These are phyloP conservation scores for Crocuta crocuta DNA, from an alignment of 2,113 vertebrate genomes.

Conservation along the genomic window DNA sequence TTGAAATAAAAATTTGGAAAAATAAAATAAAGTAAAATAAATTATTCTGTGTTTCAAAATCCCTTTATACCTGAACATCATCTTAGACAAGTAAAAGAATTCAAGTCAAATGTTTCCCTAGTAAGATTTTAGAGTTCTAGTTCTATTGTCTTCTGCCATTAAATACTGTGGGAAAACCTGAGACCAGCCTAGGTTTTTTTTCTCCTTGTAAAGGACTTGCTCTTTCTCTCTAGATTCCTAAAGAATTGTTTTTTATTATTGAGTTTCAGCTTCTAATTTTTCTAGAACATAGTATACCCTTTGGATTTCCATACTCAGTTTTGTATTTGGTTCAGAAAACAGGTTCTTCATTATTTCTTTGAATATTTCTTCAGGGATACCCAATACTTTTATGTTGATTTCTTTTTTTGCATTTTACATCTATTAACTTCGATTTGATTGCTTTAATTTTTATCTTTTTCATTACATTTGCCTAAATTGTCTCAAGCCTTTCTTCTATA, in stretches of 20 bases:
- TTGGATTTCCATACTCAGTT: background rate
- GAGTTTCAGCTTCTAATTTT: background rate
- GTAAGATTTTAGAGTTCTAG: background rate
- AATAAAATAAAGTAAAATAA: background rate
- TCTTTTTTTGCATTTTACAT: background rate
- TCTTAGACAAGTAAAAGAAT: background rate
- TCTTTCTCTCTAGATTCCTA: background rate
- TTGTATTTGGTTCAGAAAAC: constrained; percentile 4
- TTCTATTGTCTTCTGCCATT: background rate
- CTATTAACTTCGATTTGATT: background rate
- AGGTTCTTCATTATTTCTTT: background rate
- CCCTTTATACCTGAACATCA: background rate
- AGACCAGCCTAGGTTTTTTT: background rate
- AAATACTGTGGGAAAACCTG: background rate
- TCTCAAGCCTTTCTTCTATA: background rate
- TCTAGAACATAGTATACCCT: background rate
- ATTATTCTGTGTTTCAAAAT: background rate
- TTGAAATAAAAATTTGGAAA: too few relatives aligned
- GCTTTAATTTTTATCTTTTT: constrained; percentile 17
- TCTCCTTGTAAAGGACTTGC: background rate
- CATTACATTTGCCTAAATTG: background rate
- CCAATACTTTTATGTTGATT: background rate
- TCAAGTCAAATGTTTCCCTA: background rate
- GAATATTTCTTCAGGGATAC: background rate
- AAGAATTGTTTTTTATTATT: background rate